A percentile compares a stretch with the other conserved stretches of the same genome.
Evolutionary conservation across 2,113 vertebrate species (phyloP).

Genomic region (Parus major): DNA sequence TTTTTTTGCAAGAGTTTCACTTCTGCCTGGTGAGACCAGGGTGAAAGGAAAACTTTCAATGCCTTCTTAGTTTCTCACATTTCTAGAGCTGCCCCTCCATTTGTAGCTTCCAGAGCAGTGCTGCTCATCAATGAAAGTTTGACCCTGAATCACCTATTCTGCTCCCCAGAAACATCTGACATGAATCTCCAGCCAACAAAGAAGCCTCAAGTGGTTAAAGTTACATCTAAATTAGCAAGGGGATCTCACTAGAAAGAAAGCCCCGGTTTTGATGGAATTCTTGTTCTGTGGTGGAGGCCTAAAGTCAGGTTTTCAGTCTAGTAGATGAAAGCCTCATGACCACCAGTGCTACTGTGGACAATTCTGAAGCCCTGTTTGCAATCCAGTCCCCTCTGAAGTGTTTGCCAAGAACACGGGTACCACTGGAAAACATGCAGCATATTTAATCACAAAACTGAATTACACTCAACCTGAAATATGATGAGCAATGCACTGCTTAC

Average conservation of each 20-base stretch:
- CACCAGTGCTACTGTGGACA: neutral
- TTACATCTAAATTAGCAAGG: neutral
- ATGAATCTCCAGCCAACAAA: neutral
- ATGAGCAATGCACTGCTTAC: slow-evolving; percentile 5
- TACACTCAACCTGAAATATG: slow-evolving; percentile 39
- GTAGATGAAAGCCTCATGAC: neutral
- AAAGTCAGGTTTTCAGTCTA: neutral
- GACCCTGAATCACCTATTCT: neutral
- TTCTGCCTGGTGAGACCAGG: neutral
- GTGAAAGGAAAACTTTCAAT: neutral
- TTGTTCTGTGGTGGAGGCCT: neutral
- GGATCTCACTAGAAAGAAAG: neutral
- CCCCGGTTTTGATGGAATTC: neutral
- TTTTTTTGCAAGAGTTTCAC: neutral
- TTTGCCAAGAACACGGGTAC: neutral
- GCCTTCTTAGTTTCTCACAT: rapidly evolving
- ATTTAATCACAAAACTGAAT: slow-evolving; percentile 46
- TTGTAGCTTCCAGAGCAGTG: neutral
- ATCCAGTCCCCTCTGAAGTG: neutral
- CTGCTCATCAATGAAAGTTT: neutral
- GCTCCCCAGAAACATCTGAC: neutral
- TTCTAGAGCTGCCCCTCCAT: neutral
- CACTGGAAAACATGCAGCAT: neutral
- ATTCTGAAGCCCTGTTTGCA: neutral
- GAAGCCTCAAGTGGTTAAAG: neutral